Evolutionary conservation across 2,113 vertebrate species (phyloP), one percentile per base, ranked within the genome.

Genomic region (Thermophis baileyi): DNA sequence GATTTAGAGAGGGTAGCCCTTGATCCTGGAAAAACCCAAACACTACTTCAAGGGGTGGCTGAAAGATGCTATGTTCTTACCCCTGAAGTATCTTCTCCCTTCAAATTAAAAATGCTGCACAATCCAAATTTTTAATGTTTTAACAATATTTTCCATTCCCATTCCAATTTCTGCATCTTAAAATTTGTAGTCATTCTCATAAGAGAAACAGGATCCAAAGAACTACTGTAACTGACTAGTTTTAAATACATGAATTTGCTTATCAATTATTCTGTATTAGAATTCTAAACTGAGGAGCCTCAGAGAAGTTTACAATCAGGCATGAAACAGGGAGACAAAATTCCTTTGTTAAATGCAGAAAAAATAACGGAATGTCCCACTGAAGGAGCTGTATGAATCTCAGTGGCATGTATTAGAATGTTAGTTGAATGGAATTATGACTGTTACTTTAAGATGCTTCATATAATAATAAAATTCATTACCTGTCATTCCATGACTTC

Each of bases 401-500:
- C 9, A 51, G 60, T 25, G 18, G n/a, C 20, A 46, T 46, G 7
- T 57, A 60, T n/a, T 35, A 85, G 53, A 91, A 60, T 46, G 57
- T 24, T 46, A 53, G 2, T 49, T 22, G 18, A 53, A 2, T 35
- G 51, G n/a, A 7, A 25, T 53, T 44, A 27, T 11, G 18, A 55
- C 11, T 3, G 6, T 90, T 10, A 90, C 30, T 46, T 74, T 89
- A 8, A 8, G 0, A 89, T 2, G 0, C 9, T 91, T 20, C n/a
- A 74, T 46, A 63, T 85, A 87, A 88, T 49, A 30, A 88, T n/a
- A 50, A 88, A 53, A 50, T 88, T 18, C 25, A 18, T 94, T 93
- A 96, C 99, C 99, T 93, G 99, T 99, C 99, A 99, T 99, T 91
- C 99, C 99, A 0, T 99, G 99, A 95, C 99, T 99, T 96, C 99